Evolutionary conservation across 1,140 invertebrate genomes (phyloP).

Genomic region (Ylistrum balloti): DNA sequence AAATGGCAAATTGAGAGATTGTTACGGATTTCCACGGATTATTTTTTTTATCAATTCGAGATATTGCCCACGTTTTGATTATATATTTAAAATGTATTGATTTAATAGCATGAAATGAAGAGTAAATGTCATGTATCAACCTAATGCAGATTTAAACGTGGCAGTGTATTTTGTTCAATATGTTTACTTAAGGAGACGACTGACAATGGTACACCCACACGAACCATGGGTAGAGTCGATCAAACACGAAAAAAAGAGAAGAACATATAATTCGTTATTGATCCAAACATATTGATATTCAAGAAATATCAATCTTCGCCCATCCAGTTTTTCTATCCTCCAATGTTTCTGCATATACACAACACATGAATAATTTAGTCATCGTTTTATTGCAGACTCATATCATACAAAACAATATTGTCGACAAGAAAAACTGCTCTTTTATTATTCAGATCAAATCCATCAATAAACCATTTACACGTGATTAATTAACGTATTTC

Average conservation of each 20-base stretch:
- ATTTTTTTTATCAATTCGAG: no score
- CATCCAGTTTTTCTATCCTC: neutral
- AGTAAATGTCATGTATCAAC: neutral
- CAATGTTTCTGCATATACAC: neutral
- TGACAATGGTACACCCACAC: neutral
- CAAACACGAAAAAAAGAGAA: neutral
- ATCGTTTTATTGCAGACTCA: neutral
- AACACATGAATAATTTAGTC: neutral
- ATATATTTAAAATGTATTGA: no score
- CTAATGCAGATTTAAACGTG: neutral
- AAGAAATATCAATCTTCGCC: neutral
- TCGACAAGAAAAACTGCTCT: neutral
- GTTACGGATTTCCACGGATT: no score
- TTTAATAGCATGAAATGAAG: neutral
- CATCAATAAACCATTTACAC: neutral
- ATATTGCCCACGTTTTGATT: no score
- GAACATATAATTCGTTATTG: neutral
- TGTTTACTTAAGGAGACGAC: neutral
- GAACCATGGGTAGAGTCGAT: neutral
- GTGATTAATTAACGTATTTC: neutral
- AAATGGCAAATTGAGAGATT: no score
- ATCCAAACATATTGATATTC: neutral
- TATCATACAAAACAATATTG: neutral
- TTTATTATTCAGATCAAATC: neutral
- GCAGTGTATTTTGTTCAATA: neutral